Evolutionary conservation across 2,888 invertebrate species (phyloP).

Genomic region (Stomorhina lunata): DNA sequence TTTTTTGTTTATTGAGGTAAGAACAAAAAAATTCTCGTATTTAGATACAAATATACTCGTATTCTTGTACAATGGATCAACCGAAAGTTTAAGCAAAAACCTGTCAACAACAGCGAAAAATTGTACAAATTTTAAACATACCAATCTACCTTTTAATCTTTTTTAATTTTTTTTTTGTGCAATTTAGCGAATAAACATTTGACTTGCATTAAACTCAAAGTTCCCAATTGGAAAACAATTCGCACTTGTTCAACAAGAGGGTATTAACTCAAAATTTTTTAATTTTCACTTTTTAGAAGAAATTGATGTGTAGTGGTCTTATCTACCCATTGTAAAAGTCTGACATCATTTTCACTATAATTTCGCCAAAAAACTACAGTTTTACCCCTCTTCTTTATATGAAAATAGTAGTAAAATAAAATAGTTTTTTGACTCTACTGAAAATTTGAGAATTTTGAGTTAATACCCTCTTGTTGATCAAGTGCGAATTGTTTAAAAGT

Average conservation of each 20-base stretch:
- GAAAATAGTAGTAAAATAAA: too few species aligned
- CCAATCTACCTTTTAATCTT: conserved; percentile 62
- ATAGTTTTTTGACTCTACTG: too few species aligned
- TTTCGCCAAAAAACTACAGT: too few species aligned
- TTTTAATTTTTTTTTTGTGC: conserved; percentile 32
- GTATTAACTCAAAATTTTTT: not conserved
- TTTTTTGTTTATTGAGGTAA: not conserved
- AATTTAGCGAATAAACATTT: conserved; percentile 45
- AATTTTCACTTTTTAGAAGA: too few species aligned
- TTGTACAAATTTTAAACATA: conserved; percentile 75
- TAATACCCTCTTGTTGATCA: too few species aligned
- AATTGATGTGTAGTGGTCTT: too few species aligned
- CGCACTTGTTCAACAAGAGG: not conserved
- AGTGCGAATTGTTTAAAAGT: too few species aligned
- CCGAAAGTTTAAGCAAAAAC: conserved; percentile 70
- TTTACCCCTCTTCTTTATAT: too few species aligned
- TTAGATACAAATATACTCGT: not conserved
- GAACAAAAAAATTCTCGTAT: conserved; percentile 10
- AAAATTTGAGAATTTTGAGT: too few species aligned
- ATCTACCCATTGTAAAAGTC: too few species aligned
- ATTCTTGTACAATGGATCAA: conserved; percentile 46
- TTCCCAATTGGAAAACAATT: conserved; percentile 37
- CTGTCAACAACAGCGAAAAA: conserved; percentile 71
- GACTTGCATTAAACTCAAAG: not conserved
- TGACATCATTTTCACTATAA: too few species aligned